These are phyloP conservation scores for Desmophyllum pertusum DNA, from an alignment of 92 coral and sea anemone species.

Conservation along the genomic window DNA sequence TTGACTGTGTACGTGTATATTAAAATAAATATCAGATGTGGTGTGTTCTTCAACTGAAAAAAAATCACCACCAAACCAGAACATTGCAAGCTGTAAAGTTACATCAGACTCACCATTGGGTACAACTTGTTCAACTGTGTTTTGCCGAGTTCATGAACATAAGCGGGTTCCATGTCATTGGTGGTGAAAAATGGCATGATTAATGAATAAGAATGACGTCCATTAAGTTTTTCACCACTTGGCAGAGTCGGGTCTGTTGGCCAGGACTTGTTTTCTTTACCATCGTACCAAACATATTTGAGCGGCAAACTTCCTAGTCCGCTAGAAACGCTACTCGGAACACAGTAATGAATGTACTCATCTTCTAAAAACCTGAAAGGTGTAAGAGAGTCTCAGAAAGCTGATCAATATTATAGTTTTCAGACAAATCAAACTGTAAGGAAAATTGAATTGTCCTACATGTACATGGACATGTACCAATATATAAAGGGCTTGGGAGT, in stretches of 20 bases:
- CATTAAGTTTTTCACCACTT: conserved; percentile 58
- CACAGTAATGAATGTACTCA: conserved; percentile 77
- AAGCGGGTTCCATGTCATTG: conserved; percentile 48
- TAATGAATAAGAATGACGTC: conserved; percentile 54
- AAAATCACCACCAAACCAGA: neutral
- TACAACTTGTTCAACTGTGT: conserved; percentile 59
- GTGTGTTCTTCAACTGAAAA: too few species aligned
- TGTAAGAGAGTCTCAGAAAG: neutral
- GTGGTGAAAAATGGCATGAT: conserved; percentile 81
- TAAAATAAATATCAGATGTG: too few species aligned
- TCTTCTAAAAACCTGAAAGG: conserved; percentile 66
- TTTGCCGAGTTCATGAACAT: conserved; percentile 70
- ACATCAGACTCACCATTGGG: conserved; percentile 62
- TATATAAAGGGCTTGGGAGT: too few species aligned
- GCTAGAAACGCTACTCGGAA: conserved; percentile 74
- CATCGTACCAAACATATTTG: conserved; percentile 61
- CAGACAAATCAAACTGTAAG: too few species aligned
- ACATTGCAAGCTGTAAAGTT: neutral
- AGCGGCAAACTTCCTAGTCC: conserved; percentile 75
- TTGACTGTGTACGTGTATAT: too few species aligned
- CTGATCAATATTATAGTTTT: neutral
- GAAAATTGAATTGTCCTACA: too few species aligned
- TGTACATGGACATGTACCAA: too few species aligned
- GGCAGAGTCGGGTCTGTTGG: conserved; percentile 72
- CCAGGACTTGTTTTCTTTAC: conserved; percentile 40